These are phyloP conservation scores for Intellagama lesueurii DNA, from an alignment of 2,797 vertebrate genomes.

Conservation along the genomic window DNA sequence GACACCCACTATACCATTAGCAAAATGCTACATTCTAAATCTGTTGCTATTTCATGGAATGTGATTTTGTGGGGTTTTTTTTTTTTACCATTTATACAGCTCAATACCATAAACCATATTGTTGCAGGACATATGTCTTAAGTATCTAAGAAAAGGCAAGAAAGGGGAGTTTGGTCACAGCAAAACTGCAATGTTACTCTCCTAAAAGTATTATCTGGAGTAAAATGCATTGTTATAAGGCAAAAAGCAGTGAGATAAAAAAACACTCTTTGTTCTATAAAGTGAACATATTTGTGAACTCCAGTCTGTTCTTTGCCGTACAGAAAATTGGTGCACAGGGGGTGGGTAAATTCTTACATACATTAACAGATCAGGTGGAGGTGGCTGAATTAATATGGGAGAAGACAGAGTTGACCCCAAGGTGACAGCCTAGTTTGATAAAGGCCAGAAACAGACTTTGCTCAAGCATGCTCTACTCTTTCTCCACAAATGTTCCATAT, in stretches of 20 bases:
- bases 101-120: slow-evolving; percentile 3
- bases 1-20: background rate
- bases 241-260: background rate
- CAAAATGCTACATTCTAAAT: background rate
- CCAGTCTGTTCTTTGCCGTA: background rate
- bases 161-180: background rate
- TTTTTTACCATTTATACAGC: slow-evolving; percentile 31
- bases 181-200: background rate
- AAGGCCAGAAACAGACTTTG: background rate
- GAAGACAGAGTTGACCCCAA: background rate
- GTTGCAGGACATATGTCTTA: slow-evolving; percentile 18
- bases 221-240: background rate
- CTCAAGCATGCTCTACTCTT: background rate
- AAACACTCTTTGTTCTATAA: background rate
- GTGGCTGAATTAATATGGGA: background rate
- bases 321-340: background rate
- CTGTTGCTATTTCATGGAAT: background rate
- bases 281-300: background rate
- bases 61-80: background rate
- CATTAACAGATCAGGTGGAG: background rate
- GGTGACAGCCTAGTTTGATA: background rate
- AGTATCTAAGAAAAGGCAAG: background rate
- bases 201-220: background rate
- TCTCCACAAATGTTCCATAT: background rate
- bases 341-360: background rate